These are phyloP conservation scores for Zophobas morio DNA, from an alignment of 1,140 invertebrate genomes.

Conservation along the genomic window DNA sequence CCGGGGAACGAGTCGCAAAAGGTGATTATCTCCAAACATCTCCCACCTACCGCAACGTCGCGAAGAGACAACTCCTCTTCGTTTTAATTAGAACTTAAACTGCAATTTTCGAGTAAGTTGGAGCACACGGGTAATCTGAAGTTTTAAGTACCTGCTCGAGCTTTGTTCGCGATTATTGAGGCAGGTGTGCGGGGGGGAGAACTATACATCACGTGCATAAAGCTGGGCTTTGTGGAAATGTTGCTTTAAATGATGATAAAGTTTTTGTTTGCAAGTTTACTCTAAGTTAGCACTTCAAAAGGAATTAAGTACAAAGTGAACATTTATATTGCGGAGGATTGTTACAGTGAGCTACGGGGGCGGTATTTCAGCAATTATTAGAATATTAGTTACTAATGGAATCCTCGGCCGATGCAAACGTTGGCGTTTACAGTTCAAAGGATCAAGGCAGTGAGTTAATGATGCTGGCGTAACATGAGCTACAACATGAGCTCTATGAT, in stretches of 20 bases:
- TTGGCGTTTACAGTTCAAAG: too few relatives aligned
- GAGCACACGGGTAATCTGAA: constrained; percentile 8
- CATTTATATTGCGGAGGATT: too few relatives aligned
- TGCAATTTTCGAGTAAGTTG: constrained; percentile 31
- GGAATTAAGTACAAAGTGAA: too few relatives aligned
- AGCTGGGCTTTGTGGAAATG: neutral
- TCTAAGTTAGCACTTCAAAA: too few relatives aligned
- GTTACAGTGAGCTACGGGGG: too few relatives aligned
- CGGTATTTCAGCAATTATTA: too few relatives aligned
- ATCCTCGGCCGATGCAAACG: too few relatives aligned
- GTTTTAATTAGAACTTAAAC: constrained; percentile 42
- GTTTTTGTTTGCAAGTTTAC: too few relatives aligned
- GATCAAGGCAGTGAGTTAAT: too few relatives aligned
- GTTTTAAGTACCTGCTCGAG: constrained; percentile 25
- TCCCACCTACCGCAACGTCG: constrained; percentile 18
- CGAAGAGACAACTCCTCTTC: neutral
- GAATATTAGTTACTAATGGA: too few relatives aligned
- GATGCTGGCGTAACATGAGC: too few relatives aligned
- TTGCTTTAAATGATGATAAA: neutral
- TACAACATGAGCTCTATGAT: too few relatives aligned
- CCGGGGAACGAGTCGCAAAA: constrained; percentile 25
- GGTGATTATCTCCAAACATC: constrained; percentile 34
- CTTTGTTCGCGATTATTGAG: constrained; percentile 32
- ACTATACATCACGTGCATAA: constrained; percentile 25
- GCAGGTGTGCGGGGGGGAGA: constrained; percentile 1